Evolutionary conservation across 1,140 invertebrate genomes (phyloP).

Genomic region (Polyergus mexicanus): DNA sequence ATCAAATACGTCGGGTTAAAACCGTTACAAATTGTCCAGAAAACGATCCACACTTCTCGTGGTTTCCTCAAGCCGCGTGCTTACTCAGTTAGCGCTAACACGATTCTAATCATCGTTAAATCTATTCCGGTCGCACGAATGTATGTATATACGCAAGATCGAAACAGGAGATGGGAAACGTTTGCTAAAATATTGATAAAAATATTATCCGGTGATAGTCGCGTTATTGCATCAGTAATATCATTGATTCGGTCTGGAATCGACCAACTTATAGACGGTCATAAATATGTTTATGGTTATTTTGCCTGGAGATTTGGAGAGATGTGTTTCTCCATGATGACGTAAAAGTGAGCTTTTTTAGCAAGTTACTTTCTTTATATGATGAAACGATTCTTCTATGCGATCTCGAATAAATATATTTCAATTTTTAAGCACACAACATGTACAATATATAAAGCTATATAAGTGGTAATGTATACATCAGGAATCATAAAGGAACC

Average conservation of each 20-base stretch:
- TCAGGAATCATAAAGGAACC: constrained; percentile 25
- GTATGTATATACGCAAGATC: neutral
- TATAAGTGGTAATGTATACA: constrained; percentile 12
- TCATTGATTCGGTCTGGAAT: constrained; percentile 46
- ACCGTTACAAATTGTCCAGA: constrained; percentile 46
- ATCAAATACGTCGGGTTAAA: constrained; percentile 28
- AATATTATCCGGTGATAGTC: constrained; percentile 36
- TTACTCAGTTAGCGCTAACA: neutral
- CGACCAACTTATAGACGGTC: constrained; percentile 11
- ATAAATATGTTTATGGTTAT: constrained; percentile 49
- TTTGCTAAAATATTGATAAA: constrained; percentile 38
- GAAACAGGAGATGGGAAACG: neutral
- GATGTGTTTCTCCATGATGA: neutral
- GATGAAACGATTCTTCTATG: neutral
- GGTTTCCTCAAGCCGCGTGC: neutral
- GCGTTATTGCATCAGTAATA: constrained; percentile 48
- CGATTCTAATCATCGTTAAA: constrained; percentile 43
- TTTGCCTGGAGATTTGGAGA: constrained; percentile 30
- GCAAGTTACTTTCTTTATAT: neutral
- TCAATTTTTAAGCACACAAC: neutral
- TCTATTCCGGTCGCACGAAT: neutral
- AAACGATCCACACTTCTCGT: neutral
- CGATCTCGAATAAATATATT: neutral
- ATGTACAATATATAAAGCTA: neutral
- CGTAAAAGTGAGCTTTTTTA: constrained; percentile 26